These are phyloP conservation scores for Microtus ochrogaster DNA, from an alignment of 2,113 vertebrate species.

Conservation along the genomic window DNA sequence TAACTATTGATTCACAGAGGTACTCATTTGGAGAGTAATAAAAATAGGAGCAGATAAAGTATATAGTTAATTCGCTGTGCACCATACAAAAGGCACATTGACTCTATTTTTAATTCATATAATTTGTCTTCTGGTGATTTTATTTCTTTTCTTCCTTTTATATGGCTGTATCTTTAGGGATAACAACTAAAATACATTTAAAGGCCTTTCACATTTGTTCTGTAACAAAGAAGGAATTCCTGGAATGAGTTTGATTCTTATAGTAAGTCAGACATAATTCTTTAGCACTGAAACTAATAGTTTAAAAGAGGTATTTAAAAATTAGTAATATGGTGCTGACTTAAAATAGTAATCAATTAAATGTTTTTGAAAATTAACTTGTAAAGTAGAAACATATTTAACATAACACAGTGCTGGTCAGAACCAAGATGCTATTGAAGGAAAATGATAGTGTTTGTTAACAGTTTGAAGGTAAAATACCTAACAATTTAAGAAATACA, in stretches of 20 bases:
- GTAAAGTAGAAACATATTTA: conserved; percentile 51
- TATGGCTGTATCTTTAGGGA: conserved; percentile 78
- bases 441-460: conserved; percentile 43
- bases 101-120: conserved; percentile 86
- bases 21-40: conserved; percentile 92
- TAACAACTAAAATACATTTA: conserved; percentile 74
- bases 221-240: conserved; percentile 83
- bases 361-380: conserved; percentile 67
- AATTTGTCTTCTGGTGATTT: conserved; percentile 84
- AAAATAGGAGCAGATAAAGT: conserved; percentile 93
- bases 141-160: conserved; percentile 81
- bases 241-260: conserved; percentile 80
- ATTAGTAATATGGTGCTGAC: conserved; percentile 73
- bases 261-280: conserved; percentile 79
- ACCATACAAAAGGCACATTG: conserved; percentile 79
- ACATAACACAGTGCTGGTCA: conserved; percentile 64
- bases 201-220: conserved; percentile 80
- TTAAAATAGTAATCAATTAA: conserved; percentile 76
- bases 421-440: conserved; percentile 58
- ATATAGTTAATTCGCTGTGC: conserved; percentile 92
- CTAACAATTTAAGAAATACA: conserved; percentile 1
- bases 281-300: conserved; percentile 72
- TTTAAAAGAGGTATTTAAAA: conserved; percentile 80
- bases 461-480: conserved; percentile 29
- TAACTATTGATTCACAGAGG: conserved; percentile 93